These are phyloP conservation scores for Rhombomys opimus DNA, from an alignment of 2,113 vertebrate species.

Conservation along the genomic window DNA sequence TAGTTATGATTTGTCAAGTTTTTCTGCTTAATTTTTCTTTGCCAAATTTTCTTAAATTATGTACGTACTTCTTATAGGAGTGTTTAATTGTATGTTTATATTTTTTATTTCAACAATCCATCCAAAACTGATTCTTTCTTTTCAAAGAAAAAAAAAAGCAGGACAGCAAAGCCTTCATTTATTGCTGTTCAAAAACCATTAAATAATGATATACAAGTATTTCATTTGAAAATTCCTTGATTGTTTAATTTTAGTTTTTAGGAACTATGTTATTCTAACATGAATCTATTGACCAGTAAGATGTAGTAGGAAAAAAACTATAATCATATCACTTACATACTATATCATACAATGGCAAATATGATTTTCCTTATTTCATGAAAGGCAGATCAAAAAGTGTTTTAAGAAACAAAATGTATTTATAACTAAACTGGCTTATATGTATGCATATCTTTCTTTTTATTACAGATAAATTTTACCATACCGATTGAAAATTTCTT, in stretches of 20 bases:
- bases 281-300: not conserved
- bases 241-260: constrained; percentile 29
- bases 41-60: not conserved
- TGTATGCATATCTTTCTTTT: not conserved
- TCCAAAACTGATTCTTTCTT: not conserved
- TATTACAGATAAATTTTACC: not conserved
- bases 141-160: constrained; percentile 17
- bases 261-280: not conserved
- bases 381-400: not conserved
- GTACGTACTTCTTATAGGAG: not conserved
- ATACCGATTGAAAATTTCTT: constrained; percentile 43
- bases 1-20: not conserved
- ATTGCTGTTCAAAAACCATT: not conserved
- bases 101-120: not conserved
- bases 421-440: not conserved
- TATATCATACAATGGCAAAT: not conserved
- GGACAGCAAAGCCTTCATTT: not conserved
- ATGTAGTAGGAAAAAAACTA: not conserved
- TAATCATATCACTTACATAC: not conserved
- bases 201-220: not conserved
- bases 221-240: constrained; percentile 11
- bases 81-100: not conserved
- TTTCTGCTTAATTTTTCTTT: not conserved
- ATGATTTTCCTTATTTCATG: not conserved
- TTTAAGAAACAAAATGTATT: constrained; percentile 36